Base-by-base conservation (phyloP, 2,113 vertebrate species). In the Tragulus kanchil region DNA sequence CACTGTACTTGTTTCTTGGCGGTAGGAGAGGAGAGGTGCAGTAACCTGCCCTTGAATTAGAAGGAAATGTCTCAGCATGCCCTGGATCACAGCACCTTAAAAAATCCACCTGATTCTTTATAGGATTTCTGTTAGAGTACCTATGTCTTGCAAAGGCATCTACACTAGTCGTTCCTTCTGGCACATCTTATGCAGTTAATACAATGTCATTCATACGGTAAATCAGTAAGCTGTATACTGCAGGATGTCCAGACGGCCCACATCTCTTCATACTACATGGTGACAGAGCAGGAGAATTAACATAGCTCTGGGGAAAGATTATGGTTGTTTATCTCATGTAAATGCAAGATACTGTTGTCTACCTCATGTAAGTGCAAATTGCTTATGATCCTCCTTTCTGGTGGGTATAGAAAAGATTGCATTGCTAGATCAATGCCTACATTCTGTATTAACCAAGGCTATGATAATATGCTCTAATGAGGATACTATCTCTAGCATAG, bases 101-200 rank as follows among this genome's bases (percentile, higher is more conserved):
- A 61, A 83, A 50, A 21, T 26, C 61, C 62, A 75, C 52, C 45
- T 42, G 59, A 36, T 36, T 75, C 61, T 75, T 95, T 19, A 23
- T 83, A 73, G 71, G 14, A 85, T 78, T 90, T 88, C 6, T n/a
- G n/a, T n/a, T n/a, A n/a, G n/a, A 86, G 56, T 8, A 23, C 4
- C 8, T 73, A 50, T 71, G 19, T 58, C 67, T 92, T 89, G 26
- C 61, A 94, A 67, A 84, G 45, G 16, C 67, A 42, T 58, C 79
- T 92, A 5, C 25, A 75, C 59, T 69, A 61, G 26, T 58, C 73
- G 50, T 89, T 42, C 26, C 78, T 71, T 77, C 82, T 62, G 23
- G 65, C 61, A 90, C n/a, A 36, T 94, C 92, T 89, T 87, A 83
- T 73, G 67, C 13, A 3, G 59, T 95, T 77, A 89, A 92, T 89